These are phyloP conservation scores for Sebastes ruberrimus DNA, from an alignment of 2,797 vertebrate species.

Conservation along the genomic window DNA sequence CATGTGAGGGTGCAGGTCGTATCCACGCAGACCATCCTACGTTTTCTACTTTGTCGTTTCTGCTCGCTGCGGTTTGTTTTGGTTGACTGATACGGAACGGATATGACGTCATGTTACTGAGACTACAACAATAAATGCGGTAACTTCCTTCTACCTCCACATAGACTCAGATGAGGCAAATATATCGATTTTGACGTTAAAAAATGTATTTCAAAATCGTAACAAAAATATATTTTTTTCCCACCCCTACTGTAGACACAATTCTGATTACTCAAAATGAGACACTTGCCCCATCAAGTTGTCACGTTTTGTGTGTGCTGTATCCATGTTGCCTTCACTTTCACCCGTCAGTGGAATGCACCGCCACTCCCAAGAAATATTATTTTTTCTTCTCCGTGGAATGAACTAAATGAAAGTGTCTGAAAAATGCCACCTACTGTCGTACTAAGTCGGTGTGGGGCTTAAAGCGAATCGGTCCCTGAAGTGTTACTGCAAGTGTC, in stretches of 20 bases:
- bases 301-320: not conserved
- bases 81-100: no score
- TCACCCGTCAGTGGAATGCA: slow-evolving; percentile 12
- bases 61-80: no score
- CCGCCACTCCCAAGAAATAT: not conserved
- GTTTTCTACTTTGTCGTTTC: no score
- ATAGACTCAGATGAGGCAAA: no score
- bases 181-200: no score
- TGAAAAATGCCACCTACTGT: slow-evolving; percentile 43
- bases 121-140: no score
- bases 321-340: not conserved
- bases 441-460: slow-evolving; percentile 24
- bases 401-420: not conserved
- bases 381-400: not conserved
- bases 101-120: no score
- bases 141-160: no score
- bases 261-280: slow-evolving; percentile 7
- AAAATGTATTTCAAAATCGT: no score
- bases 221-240: no score
- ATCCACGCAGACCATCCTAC: accelerated
- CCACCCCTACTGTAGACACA: not conserved
- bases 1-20: no score
- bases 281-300: not conserved
- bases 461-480: slow-evolving; percentile 25
- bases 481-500: slow-evolving; percentile 60